Conservation (phyloP, 2,113 vertebrate species). For the Tetraodon nigroviridis region DNA sequence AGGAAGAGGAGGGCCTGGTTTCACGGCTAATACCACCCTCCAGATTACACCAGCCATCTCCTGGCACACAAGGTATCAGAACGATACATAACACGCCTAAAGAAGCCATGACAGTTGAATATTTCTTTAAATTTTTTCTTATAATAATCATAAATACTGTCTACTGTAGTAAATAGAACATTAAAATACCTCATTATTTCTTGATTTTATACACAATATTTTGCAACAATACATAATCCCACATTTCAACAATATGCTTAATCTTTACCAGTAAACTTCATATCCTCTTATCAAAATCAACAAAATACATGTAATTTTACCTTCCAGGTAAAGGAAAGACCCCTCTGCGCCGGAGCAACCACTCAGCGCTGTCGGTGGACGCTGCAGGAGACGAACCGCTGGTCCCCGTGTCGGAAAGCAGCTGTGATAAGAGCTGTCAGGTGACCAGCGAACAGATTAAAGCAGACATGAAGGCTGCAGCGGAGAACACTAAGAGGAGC, state of each 20-base stretch:
- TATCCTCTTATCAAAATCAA: too few species aligned
- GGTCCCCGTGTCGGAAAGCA: constrained; percentile 68
- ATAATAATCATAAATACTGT: too few species aligned
- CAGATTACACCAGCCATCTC: constrained; percentile 69
- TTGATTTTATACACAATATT: too few species aligned
- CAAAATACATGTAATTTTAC: background rate
- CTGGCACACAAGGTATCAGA: constrained; percentile 62
- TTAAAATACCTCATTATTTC: too few species aligned
- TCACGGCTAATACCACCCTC: constrained; percentile 58
- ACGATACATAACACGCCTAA: constrained; percentile 25
- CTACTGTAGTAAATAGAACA: too few species aligned
- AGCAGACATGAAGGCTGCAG: constrained; percentile 96
- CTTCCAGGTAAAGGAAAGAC: constrained; percentile 91
- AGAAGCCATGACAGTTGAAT: too few species aligned
- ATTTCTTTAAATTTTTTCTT: too few species aligned
- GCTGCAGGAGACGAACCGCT: background rate
- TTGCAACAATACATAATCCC: too few species aligned
- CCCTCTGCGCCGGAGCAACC: constrained; percentile 81
- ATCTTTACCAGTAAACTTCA: too few species aligned
- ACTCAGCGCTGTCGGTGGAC: background rate
- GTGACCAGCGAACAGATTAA: constrained; percentile 99
- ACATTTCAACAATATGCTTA: too few species aligned
- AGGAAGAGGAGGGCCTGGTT: constrained; percentile 83
- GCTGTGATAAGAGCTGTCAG: constrained; percentile 97
- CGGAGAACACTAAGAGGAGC: constrained; percentile 70